Base-by-base conservation (phyloP, 2,797 vertebrate species). In the Tauraco hartlaubi region DNA sequence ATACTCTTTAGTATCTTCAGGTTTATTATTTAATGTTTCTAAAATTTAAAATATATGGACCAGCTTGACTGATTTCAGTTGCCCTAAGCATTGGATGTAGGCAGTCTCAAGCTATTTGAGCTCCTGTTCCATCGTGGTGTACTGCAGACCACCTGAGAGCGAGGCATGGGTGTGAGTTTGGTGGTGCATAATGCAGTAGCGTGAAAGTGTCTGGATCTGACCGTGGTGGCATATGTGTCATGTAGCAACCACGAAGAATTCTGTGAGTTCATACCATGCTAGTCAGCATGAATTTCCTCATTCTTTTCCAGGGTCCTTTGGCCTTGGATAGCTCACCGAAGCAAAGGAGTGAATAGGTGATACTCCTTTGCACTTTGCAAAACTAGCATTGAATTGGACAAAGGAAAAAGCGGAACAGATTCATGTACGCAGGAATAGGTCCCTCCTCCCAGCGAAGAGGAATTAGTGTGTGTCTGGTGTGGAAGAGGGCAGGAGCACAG, bases 1-100 rank as follows among this genome's bases (percentile, higher is more conserved):
- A 0, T 12, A 0, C 66, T 61, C 28, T 21, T 0, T 2, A 4
- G 3, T 9, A 15, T 5, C 59, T 15, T 58, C 35, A 4, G 1
- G 0, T 84, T 82, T 41, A 3, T 39, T 59, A 33, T 43, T 28
- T 20, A 5, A 0, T 16, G 17, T 11, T 66, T 43, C 44, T 44
- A 7, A 25, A 6, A 19, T 6, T 9, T 13, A 4, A 28, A 9
- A 15, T n/a, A 1, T 2, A 0, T 5, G 28, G n/a, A 26, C 35
- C 67, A 56, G 35, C 29, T 10, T 12, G 26, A 5, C 2, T 0
- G 25, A 5, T 29, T 6, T 28, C 5, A 0, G 1, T 12, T 75
- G 79, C 33, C 51, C 25, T 3, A 11, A 5, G 48, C 15, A 54
- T 7, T 72, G 78, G 23, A 2, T 48, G 68, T 9, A 20, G 68